phyloP scores from a whole-genome alignment of 2,113 vertebrate genomes.

The Chunga burmeisteri region DNA sequence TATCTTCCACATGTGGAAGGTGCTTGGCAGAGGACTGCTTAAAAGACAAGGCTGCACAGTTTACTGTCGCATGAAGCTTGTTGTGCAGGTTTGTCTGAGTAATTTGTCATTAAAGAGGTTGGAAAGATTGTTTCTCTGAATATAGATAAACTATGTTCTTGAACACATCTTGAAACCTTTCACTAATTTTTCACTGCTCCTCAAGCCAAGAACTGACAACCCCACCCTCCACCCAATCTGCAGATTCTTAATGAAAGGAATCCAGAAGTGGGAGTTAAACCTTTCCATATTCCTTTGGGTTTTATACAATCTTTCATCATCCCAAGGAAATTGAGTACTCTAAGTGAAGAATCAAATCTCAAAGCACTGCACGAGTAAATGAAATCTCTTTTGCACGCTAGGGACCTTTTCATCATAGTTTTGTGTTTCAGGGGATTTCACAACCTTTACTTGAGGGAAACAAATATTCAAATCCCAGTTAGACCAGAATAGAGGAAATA shows the following conservation, averaged over 20 bases:
- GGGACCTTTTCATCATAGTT: slow-evolving; percentile 50
- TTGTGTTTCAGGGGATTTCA: slow-evolving; percentile 55
- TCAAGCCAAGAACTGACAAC: background rate
- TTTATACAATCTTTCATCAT: slow-evolving; percentile 37
- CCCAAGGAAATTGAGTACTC: slow-evolving; percentile 22
- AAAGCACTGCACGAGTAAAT: slow-evolving; percentile 48
- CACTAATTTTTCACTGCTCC: background rate
- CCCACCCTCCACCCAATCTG: background rate
- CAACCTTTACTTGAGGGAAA: slow-evolving; percentile 61
- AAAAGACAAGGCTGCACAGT: background rate
- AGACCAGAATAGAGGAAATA: slow-evolving; percentile 30
- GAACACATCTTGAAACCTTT: background rate
- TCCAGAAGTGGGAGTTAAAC: slow-evolving; percentile 16
- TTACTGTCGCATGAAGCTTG: background rate
- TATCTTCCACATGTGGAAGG: background rate
- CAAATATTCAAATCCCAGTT: slow-evolving; percentile 65
- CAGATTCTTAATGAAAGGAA: background rate
- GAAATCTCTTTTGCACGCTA: slow-evolving; percentile 15
- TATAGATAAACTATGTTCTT: background rate
- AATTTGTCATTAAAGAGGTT: background rate
- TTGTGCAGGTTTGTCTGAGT: background rate
- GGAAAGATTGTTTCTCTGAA: background rate
- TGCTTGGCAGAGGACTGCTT: background rate
- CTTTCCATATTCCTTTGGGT: slow-evolving; percentile 33
- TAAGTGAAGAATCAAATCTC: slow-evolving; percentile 55